Base-by-base conservation (phyloP, 2,888 invertebrate genomes). In the Nymphalis polychloros region DNA sequence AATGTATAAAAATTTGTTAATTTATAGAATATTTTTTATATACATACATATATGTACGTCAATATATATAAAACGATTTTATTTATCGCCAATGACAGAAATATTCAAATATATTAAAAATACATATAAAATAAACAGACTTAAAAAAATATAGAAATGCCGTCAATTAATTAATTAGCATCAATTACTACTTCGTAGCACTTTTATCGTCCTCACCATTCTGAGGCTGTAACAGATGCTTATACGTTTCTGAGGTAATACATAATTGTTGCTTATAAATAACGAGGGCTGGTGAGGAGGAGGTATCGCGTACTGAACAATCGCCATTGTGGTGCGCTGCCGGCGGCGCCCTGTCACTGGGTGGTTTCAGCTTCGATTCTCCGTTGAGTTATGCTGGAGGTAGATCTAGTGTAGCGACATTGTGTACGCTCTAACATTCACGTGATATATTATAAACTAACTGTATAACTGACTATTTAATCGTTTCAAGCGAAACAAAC, bases 241-340 rank as follows among this genome's bases (percentile, higher is more conserved):
- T 68, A 63, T 50, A 71, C 62, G 59, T 62, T 19, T 57, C 57
- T 19, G 71, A 31, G 27, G 53, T 69, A 74, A 73, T 72, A 72
- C 65, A 74, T 79, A 78, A 78, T 78, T 79, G 79, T 77, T 75
- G 83, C 83, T 84, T 80, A 84, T 84, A 84, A 86, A 85, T 85
- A 84, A 84, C 81, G 78, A 79, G 78, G 79, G 84, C 80, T 86
- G 85, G 77, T 76, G 23, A 57, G 66, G 53, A 50, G 66, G 53
- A 27, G 65, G 66, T 79, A 84, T 84, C 86, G 85, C 79, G 79
- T 63, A 61, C 68, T 72, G 87, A 88, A 90, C 90, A 90, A 90
- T 90, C 81, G 84, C 85, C 83, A 90, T 91, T 90, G 90, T 91
- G 81, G 81, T 68, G 60, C 71, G 81, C 81, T 81, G 89, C 90